Conservation (phyloP, 1,140 invertebrate species). For the Eulimnadia texana region DNA sequence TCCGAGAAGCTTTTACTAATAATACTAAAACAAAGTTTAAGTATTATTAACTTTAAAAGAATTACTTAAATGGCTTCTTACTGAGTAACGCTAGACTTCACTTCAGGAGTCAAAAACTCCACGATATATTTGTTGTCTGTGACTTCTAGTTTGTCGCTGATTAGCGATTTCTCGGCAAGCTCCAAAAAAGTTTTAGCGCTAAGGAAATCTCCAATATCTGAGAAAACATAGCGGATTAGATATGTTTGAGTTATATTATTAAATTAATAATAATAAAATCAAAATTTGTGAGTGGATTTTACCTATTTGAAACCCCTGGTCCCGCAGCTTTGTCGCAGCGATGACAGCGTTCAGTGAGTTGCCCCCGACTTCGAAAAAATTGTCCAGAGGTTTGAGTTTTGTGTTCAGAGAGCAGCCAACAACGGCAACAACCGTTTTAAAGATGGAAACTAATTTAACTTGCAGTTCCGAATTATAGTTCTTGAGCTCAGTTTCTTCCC, state of each 20-base stretch:
- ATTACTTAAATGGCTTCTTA: no score
- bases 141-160: not conserved
- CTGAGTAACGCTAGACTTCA: no score
- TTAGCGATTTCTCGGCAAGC: not conserved
- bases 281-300: conserved; percentile 6
- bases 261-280: not conserved
- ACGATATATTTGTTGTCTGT: conserved; percentile 23
- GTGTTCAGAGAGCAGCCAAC: conserved; percentile 17
- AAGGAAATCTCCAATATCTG: conserved; percentile 13
- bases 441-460: not conserved
- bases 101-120: conserved; percentile 40
- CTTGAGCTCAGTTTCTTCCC: not conserved
- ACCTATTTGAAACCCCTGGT: conserved; percentile 61
- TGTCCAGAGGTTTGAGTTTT: conserved; percentile 34
- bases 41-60: not conserved
- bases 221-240: not conserved
- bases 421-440: conserved; percentile 19
- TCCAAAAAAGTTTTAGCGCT: not conserved
- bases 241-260: no score
- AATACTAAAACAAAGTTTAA: conserved; percentile 38
- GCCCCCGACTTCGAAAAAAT: conserved; percentile 70
- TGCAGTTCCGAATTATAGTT: not conserved
- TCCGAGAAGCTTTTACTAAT: conserved; percentile 65
- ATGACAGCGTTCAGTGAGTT: conserved; percentile 73
- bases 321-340: conserved; percentile 57